Percentiles rank a stretch among this genome's conserved stretches.
Conservation (phyloP, 2,888 invertebrate species). For the Amphimallon solstitiale region DNA sequence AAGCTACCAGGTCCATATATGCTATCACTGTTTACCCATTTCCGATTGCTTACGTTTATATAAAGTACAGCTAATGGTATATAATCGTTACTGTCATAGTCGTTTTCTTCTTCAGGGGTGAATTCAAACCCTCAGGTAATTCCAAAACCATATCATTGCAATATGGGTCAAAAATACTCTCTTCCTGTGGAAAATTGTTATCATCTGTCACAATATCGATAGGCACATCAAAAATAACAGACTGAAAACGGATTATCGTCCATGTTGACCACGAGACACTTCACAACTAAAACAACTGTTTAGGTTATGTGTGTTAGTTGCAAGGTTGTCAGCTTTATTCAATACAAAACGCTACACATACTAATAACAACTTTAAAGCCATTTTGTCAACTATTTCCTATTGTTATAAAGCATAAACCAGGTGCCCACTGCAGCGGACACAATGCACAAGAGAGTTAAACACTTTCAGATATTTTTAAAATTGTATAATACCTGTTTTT, state of each 20-base stretch:
- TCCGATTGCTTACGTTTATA: background rate
- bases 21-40: background rate
- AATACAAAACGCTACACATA: too few relatives aligned
- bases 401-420: background rate
- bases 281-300: background rate
- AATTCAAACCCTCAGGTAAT: conserved; percentile 10
- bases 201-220: background rate
- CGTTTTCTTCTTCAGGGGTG: background rate
- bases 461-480: too few relatives aligned
- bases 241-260: conserved; percentile 5
- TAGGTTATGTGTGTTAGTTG: background rate
- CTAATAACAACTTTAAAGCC: too few relatives aligned
- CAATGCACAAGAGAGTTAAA: too few relatives aligned
- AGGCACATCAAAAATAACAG: conserved; percentile 9
- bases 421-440: conserved; percentile 6
- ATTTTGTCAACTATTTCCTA: too few relatives aligned
- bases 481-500: too few relatives aligned
- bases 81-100: conserved; percentile 7
- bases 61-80: conserved; percentile 1
- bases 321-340: background rate
- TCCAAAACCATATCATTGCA: background rate
- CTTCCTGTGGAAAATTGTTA: background rate
- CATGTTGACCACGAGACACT: background rate
- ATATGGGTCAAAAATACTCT: background rate
- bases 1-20: conserved; percentile 5